A percentile compares a stretch with the other conserved stretches of the same genome.
phyloP scores from a whole-genome alignment of 2,888 invertebrate species.

The Drosophila subsilvestris region DNA sequence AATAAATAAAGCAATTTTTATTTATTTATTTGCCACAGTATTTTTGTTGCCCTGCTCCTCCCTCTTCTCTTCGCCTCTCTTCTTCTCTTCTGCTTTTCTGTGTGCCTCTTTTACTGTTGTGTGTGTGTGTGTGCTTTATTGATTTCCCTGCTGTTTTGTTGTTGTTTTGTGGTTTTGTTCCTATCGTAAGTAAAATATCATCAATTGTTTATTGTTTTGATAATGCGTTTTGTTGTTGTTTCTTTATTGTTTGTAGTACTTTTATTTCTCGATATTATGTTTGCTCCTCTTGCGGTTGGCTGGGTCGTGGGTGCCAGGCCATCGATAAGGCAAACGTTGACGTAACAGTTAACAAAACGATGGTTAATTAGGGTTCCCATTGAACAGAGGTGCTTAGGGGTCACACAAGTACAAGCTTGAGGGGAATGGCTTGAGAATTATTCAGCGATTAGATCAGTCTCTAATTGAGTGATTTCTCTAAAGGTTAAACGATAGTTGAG shows the following conservation, averaged over 20 bases:
- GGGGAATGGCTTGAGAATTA: not conserved
- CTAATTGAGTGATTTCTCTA: not conserved
- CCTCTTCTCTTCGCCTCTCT: not conserved
- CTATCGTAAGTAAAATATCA: conserved; percentile 67
- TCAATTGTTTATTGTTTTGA: conserved; percentile 79
- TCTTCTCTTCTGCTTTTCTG: conserved; percentile 15
- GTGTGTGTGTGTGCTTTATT: conserved; percentile 36
- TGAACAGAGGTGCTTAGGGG: conserved; percentile 8
- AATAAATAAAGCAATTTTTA: conserved; percentile 79
- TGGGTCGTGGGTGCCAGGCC: conserved; percentile 26
- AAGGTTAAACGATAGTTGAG: not conserved
- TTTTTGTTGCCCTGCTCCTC: conserved; percentile 36
- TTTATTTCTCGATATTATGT: not conserved
- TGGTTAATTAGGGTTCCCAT: conserved; percentile 37
- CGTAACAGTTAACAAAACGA: conserved; percentile 25
- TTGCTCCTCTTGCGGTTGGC: conserved; percentile 1
- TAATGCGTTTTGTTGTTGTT: conserved; percentile 57
- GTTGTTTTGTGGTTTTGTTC: conserved; percentile 33
- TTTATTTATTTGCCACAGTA: conserved; percentile 72
- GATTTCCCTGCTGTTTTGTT: conserved; percentile 33
- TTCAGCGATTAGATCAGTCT: not conserved
- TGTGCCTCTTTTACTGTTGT: conserved; percentile 24
- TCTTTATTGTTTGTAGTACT: conserved; percentile 54
- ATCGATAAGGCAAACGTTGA: conserved; percentile 28
- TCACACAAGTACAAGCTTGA: not conserved